Evolutionary conservation across 2,888 invertebrate genomes (phyloP).

Genomic region (Boloria euphrosyne): DNA sequence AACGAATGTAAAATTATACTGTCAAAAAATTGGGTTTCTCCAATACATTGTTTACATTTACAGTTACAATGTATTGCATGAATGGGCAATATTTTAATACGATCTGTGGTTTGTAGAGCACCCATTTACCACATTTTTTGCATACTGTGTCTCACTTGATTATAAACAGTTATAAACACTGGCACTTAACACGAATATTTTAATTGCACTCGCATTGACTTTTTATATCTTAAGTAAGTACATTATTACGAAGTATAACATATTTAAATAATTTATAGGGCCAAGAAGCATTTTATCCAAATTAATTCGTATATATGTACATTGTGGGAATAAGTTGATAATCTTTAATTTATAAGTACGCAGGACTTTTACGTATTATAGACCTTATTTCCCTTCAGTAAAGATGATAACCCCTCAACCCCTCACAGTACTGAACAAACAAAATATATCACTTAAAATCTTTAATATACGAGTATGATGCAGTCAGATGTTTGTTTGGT

Average conservation of each 20-base stretch:
- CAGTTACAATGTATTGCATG: slow-evolving; percentile 45
- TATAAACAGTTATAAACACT: slow-evolving; percentile 18
- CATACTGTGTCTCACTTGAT: slow-evolving; percentile 3
- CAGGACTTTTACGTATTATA: no score
- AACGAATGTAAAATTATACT: slow-evolving; percentile 24
- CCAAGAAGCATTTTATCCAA: background rate
- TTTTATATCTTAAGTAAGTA: background rate
- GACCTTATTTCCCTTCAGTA: no score
- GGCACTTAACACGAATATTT: slow-evolving; percentile 22
- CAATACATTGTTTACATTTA: slow-evolving; percentile 38
- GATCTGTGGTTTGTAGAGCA: slow-evolving; percentile 18
- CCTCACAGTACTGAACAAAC: no score
- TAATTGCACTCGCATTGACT: slow-evolving; percentile 10
- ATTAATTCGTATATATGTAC: no score
- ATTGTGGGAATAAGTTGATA: no score
- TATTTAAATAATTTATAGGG: background rate
- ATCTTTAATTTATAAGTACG: no score
- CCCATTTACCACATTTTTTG: slow-evolving; percentile 25
- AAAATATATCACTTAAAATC: no score
- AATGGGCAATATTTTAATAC: slow-evolving; percentile 46
- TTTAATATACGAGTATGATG: no score
- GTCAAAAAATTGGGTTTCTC: slow-evolving; percentile 37
- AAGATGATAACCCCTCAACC: no score
- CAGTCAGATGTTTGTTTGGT: slow-evolving; percentile 5
- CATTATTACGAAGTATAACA: background rate